Evolutionary conservation across 1,140 invertebrate genomes (phyloP), one percentile per base, ranked within the genome.

Genomic region (Halictus rubicundus): DNA sequence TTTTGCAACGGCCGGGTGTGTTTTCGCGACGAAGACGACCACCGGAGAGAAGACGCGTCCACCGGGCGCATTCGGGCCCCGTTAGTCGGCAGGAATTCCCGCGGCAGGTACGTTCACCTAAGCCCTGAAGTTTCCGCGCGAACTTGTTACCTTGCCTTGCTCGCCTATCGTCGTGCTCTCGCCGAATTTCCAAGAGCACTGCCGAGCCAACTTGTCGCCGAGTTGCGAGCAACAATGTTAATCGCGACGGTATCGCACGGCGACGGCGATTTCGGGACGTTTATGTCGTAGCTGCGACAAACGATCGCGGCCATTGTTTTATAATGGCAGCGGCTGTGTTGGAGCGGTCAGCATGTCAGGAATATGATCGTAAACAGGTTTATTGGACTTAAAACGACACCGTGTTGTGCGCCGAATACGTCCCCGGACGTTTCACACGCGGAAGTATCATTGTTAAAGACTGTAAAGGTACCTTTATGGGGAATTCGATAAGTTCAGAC

Each of bases 141-240:
- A 79, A 68, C 77, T 74, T 16, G 70, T 73, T 60, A 61, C 42
- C 6, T 5, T 12, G 23, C 49, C 19, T 52, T 19, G n/a, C 60
- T 64, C 54, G 27, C 2, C 32, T 32, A 32, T 2, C 32, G 5
- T 27, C 27, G 49, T 27, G 68, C 49, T 66, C 32, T 49, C 12
- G 46, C 9, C 23, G 49, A 54, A 25, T 59, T 49, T 74, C 23
- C 16, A 60, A 66, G 37, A 60, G 39, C 21, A 16, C 3, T 21
- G 7, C 7, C 16, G 1, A 16, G 9, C 9, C 39, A 64, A 27
- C 54, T 64, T 3, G 27, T 8, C 42, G 14, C 8, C 63, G 25
- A 73, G 59, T 73, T 59, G 39, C 59, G 16, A 8, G 49, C 52
- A 49, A 68, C 71, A 14, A 79, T 27, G 78, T 68, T 74, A 79